These are phyloP conservation scores for Cephus nigrinus DNA, from an alignment of 2,888 invertebrate species.

Conservation along the genomic window DNA sequence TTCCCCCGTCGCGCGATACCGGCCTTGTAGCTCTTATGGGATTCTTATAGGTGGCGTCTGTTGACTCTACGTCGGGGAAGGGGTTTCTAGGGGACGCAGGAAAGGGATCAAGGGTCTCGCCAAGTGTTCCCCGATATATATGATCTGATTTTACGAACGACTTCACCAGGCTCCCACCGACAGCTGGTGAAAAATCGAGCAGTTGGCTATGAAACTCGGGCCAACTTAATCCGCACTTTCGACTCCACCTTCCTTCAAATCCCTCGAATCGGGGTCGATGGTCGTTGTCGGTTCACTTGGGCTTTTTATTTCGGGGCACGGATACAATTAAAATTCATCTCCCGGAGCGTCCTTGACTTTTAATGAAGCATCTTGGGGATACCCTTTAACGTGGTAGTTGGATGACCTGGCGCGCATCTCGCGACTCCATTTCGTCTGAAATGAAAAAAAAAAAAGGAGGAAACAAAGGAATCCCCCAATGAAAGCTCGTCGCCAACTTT, in stretches of 20 bases:
- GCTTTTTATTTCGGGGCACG: constrained; percentile 46
- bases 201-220: constrained; percentile 31
- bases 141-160: constrained; percentile 56
- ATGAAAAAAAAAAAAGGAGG: not conserved
- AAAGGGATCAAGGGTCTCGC: constrained; percentile 10
- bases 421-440: not conserved
- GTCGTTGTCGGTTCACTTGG: constrained; percentile 32
- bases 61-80: not conserved
- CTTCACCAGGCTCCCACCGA: constrained; percentile 37
- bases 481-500: not conserved
- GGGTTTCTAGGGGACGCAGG: not conserved
- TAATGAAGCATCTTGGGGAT: constrained; percentile 37
- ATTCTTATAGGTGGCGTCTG: not conserved
- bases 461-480: not conserved
- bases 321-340: constrained; percentile 46
- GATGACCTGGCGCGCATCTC: not conserved
- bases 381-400: not conserved
- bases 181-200: constrained; percentile 45
- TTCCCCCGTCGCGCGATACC: not conserved
- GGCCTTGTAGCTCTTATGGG: not conserved
- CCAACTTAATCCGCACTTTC: constrained; percentile 35
- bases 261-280: not conserved
- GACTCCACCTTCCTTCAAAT: not conserved
- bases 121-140: constrained; percentile 19
- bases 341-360: constrained; percentile 40